These are phyloP conservation scores for Parus major DNA, from an alignment of 2,113 vertebrate genomes.

Conservation along the genomic window DNA sequence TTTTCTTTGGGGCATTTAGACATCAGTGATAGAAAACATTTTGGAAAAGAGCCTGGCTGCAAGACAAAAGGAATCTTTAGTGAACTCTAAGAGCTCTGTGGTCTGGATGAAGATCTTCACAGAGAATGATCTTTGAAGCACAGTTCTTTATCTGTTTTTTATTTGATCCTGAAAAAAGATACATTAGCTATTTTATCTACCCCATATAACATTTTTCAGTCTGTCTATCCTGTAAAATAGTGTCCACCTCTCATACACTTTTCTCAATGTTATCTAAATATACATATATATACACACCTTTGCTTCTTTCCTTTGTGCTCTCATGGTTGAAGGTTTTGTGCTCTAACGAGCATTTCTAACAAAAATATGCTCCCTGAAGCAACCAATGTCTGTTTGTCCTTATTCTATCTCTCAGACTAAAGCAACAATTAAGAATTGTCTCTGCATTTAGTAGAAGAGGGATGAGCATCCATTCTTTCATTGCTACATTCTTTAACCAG, in stretches of 20 bases:
- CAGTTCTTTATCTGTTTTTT: neutral
- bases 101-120: neutral
- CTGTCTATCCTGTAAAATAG: neutral
- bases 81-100: neutral
- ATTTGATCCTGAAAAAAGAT: neutral
- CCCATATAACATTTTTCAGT: neutral
- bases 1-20: neutral
- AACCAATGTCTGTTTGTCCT: neutral
- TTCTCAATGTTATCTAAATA: neutral
- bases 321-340: neutral
- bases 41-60: neutral
- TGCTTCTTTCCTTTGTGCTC: neutral
- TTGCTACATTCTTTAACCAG: neutral
- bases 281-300: neutral
- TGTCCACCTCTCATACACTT: neutral
- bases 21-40: neutral
- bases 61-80: neutral
- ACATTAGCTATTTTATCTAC: neutral
- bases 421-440: neutral
- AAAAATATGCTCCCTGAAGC: neutral
- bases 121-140: neutral
- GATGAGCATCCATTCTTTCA: neutral
- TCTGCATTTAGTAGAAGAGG: neutral
- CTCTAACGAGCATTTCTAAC: neutral
- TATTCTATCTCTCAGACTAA: neutral